Conservation (phyloP, 2,797 vertebrate genomes). For the Fistularia commersonii region DNA sequence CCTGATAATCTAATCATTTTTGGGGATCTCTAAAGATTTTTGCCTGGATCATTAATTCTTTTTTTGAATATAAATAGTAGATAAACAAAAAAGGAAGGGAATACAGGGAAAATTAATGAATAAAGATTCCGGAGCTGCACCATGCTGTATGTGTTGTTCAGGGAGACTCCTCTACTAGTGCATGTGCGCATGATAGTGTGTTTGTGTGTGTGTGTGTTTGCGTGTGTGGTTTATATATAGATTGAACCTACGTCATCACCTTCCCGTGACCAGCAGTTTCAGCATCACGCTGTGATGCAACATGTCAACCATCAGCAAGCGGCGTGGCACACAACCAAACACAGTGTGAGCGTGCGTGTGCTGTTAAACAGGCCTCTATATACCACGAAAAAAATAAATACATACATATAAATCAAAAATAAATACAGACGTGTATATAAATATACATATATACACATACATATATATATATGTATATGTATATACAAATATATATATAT, state of each 20-base stretch:
- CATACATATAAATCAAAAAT: too few species aligned
- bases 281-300: constrained; percentile 44
- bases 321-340: constrained; percentile 5
- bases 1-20: too few species aligned
- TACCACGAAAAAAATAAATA: too few species aligned
- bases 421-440: too few species aligned
- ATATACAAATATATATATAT: too few species aligned
- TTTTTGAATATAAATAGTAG: too few species aligned
- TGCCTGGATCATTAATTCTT: too few species aligned
- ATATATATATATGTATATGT: too few species aligned
- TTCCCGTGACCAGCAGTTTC: constrained; percentile 28
- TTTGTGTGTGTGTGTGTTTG: not conserved
- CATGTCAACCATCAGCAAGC: constrained; percentile 44
- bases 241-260: constrained; percentile 39
- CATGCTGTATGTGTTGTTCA: constrained; percentile 42
- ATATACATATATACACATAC: too few species aligned
- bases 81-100: not conserved
- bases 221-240: constrained; percentile 37
- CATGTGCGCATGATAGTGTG: not conserved
- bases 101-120: not conserved
- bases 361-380: too few species aligned
- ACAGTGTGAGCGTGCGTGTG: too few species aligned
- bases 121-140: constrained; percentile 22
- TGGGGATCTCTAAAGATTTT: too few species aligned
- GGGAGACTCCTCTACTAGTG: constrained; percentile 26